A percentile compares a stretch with the other conserved stretches of the same genome.
These are phyloP conservation scores for Hemicordylus capensis DNA, from an alignment of 2,113 vertebrate genomes.

Conservation along the genomic window DNA sequence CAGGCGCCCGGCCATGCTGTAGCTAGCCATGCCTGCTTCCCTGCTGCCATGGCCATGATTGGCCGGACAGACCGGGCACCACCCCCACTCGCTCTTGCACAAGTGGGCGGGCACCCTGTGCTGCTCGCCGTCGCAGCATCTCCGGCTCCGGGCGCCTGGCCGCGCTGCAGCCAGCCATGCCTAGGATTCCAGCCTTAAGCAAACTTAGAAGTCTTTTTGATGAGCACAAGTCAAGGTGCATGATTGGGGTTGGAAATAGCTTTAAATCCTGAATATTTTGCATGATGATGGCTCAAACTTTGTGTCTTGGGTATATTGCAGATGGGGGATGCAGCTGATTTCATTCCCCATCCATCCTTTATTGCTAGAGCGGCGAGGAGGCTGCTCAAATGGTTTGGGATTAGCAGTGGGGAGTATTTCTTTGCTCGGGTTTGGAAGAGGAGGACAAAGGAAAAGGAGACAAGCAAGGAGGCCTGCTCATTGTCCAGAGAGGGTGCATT, in stretches of 20 bases:
- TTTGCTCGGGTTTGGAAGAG: conserved; percentile 48
- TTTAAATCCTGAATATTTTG: too few species aligned
- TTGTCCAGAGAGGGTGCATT: conserved; percentile 95
- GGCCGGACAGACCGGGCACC: too few species aligned
- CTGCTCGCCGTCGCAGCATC: too few species aligned
- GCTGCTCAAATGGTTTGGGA: background rate
- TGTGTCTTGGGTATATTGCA: background rate
- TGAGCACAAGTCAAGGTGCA: too few species aligned
- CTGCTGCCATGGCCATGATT: too few species aligned
- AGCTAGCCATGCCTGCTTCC: too few species aligned
- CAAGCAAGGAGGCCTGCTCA: conserved; percentile 83
- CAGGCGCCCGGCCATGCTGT: too few species aligned
- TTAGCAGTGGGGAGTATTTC: background rate
- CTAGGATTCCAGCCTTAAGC: background rate
- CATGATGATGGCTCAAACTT: background rate
- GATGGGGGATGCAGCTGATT: background rate
- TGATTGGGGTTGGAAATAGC: background rate
- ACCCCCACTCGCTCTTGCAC: too few species aligned
- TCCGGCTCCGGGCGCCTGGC: too few species aligned
- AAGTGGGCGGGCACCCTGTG: too few species aligned
- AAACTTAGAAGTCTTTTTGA: too few species aligned
- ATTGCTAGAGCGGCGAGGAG: background rate
- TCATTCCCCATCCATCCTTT: background rate
- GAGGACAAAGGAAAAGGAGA: conserved; percentile 66
- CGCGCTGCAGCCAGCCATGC: too few species aligned